phyloP scores from a whole-genome alignment of 2,888 invertebrate species.

The Meiosimyza decipiens region DNA sequence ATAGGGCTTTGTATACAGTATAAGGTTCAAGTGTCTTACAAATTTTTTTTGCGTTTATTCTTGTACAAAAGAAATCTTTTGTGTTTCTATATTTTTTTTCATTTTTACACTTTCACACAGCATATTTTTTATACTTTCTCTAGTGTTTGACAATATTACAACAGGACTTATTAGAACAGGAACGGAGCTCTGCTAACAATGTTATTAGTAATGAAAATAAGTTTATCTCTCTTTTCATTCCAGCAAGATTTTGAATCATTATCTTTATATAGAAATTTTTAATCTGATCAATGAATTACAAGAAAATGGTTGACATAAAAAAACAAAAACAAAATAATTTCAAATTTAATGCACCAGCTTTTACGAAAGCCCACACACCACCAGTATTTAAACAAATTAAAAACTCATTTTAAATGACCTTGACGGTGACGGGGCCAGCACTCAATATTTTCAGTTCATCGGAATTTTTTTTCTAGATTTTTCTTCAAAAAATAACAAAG shows the following conservation, averaged over 20 bases:
- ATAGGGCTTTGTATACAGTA: too few species aligned
- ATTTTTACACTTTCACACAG: too few species aligned
- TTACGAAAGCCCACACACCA: conserved; percentile 15
- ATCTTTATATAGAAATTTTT: not conserved
- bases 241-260: not conserved
- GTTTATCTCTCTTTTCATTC: not conserved
- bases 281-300: conserved; percentile 15
- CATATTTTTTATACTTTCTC: too few species aligned
- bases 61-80: too few species aligned
- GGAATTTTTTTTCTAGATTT: not conserved
- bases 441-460: not conserved
- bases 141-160: too few species aligned
- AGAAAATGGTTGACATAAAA: not conserved
- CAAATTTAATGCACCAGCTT: conserved; percentile 15
- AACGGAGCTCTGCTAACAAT: too few species aligned
- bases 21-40: too few species aligned
- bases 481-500: too few species aligned
- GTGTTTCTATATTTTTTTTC: too few species aligned
- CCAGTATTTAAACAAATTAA: not conserved
- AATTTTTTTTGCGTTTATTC: too few species aligned
- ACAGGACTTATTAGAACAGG: too few species aligned
- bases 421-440: conserved; percentile 2
- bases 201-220: too few species aligned
- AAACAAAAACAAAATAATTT: not conserved
- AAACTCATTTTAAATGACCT: conserved; percentile 6